Base-by-base conservation (phyloP, 2,888 invertebrate species). In the Coenonympha glycerion region DNA sequence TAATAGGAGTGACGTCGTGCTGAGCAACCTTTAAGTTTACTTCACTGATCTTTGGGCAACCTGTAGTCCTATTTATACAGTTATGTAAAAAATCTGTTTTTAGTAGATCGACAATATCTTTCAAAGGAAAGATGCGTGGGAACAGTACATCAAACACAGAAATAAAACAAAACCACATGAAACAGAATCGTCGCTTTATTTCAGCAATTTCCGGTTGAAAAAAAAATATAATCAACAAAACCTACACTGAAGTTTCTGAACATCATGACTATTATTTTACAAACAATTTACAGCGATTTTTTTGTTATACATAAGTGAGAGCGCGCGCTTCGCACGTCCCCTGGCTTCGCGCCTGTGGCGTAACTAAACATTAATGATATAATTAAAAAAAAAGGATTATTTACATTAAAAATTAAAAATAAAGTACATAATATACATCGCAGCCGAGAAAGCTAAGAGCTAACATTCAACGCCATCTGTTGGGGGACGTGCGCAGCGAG, bases 161-260 rank as follows among this genome's bases (percentile, higher is more conserved):
- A 82, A 79, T 78, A 63, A 84, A 83, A 85, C 73, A 61, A 53
- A 71, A 55, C 45, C 33, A 42, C 63, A 15, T 76, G 72, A 83
- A 87, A 87, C 86, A 87, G 82, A 85, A 85, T 85, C 63, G 63
- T 83, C 84, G 83, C 80, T 87, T 86, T 87, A 85, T 79, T n/a
- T 85, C 77, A 83, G 83, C 84, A 85, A 79, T 78, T 79, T 80
- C 76, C 76, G 70, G 79, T 84, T 82, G 80, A 83, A 84, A 83
- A 64, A 79, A 79, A 79, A 79, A 47, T 45, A 33, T 24, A 78
- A 79, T 78, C 81, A 84, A 85, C 82, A 81, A 77, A 39, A 82
- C 80, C 79, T 84, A 83, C 79, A 82, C 74, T 78, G 81, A 84
- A 82, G 77, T 81, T n/a, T 76, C 76, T 76, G 83, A 84, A 80